Percentiles rank a stretch among this genome's conserved stretches.
These are phyloP conservation scores for Nicator chloris DNA, from an alignment of 2,113 vertebrate species.

Conservation along the genomic window DNA sequence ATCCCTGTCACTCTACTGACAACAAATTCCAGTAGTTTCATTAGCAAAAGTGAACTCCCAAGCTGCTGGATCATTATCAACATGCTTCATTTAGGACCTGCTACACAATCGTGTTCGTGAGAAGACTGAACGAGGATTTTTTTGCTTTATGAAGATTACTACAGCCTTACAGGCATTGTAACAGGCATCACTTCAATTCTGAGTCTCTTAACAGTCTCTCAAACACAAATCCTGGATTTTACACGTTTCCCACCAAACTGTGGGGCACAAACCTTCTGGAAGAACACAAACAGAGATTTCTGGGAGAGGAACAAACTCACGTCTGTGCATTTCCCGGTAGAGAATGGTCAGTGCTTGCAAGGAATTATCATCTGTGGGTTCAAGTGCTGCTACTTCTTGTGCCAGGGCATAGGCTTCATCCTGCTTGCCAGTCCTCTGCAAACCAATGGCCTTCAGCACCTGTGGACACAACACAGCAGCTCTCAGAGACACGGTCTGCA, in stretches of 20 bases:
- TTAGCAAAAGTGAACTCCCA: background rate
- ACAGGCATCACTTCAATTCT: background rate
- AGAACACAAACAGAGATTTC: background rate
- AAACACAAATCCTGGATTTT: background rate
- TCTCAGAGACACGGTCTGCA: background rate
- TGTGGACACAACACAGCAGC: constrained; percentile 39
- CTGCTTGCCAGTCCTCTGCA: constrained; percentile 95
- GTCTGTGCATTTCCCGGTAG: constrained; percentile 97
- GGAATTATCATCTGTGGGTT: constrained; percentile 97
- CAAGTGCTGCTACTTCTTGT: constrained; percentile 91
- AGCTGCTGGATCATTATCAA: background rate
- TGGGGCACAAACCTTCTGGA: background rate
- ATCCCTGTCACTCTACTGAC: background rate
- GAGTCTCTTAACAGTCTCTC: background rate
- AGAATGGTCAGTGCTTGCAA: constrained; percentile 96
- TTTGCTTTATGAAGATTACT: background rate
- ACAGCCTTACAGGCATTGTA: background rate
- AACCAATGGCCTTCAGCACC: constrained; percentile 97
- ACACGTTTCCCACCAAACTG: rapidly evolving
- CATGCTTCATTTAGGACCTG: background rate
- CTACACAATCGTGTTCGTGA: rapidly evolving
- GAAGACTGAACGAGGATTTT: background rate
- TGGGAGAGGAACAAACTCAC: constrained; percentile 71
- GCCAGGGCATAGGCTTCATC: constrained; percentile 93
- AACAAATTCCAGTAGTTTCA: background rate